phyloP scores from a whole-genome alignment of 2,888 invertebrate genomes.

The Eilema sororculum region DNA sequence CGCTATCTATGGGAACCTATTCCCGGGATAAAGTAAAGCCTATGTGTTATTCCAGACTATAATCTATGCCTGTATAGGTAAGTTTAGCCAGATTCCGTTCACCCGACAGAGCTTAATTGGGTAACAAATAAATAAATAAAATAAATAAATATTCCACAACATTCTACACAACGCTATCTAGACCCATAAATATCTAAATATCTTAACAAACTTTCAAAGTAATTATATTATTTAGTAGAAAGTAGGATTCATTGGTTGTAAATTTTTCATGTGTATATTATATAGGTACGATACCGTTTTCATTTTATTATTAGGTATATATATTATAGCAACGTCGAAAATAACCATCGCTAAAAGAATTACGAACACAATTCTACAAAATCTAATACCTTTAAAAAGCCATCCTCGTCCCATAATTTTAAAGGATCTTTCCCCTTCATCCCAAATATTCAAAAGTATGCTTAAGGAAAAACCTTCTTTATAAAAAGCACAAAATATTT shows the following conservation, averaged over 20 bases:
- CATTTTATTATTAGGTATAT: neutral
- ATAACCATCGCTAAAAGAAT: constrained; percentile 12
- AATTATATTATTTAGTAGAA: no score
- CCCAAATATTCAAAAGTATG: constrained; percentile 41
- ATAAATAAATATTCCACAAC: no score
- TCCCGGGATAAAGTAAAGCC: no score
- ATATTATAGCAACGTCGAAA: neutral
- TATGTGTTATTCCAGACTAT: no score
- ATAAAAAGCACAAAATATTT: constrained; percentile 50
- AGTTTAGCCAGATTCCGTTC: no score
- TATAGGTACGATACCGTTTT: neutral
- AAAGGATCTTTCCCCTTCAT: constrained; percentile 28
- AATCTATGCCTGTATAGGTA: no score
- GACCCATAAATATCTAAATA: no score
- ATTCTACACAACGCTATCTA: no score
- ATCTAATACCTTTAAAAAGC: constrained; percentile 20
- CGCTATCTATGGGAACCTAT: no score
- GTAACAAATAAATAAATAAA: no score
- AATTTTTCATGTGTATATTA: neutral
- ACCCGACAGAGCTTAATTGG: no score
- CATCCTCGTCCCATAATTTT: constrained; percentile 22
- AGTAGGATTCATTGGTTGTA: neutral
- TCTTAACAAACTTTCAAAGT: no score
- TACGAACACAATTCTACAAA: constrained; percentile 22
- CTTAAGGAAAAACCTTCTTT: constrained; percentile 33